A percentile compares a stretch with the other conserved stretches of the same genome.
Conservation (phyloP, 1,140 invertebrate species). For the Pseudomyrmex cubaensis region DNA sequence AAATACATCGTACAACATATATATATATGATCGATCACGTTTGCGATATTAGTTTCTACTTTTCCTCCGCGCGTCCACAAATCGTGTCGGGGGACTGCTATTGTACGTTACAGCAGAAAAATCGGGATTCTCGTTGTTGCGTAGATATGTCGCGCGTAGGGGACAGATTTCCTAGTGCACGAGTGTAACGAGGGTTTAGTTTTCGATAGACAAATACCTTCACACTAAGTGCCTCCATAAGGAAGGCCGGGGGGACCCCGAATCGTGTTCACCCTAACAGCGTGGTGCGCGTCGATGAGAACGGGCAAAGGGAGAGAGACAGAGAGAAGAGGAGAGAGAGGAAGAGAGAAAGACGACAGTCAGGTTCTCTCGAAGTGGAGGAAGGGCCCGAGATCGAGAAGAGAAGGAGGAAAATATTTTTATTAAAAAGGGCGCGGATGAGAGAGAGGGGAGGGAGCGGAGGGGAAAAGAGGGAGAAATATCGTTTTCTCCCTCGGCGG, state of each 20-base stretch:
- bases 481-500: conserved; percentile 32
- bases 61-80: not conserved
- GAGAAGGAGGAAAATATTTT: conserved; percentile 67
- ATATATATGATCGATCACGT: not conserved
- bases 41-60: not conserved
- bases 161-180: conserved; percentile 44
- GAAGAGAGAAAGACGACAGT: conserved; percentile 34
- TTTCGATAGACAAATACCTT: conserved; percentile 74
- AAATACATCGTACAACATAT: not conserved
- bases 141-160: conserved; percentile 26
- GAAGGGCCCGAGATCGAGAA: not conserved
- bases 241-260: conserved; percentile 51
- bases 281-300: not conserved
- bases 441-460: conserved; percentile 24
- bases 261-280: conserved; percentile 69
- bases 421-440: conserved; percentile 64
- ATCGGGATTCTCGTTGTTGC: conserved; percentile 2
- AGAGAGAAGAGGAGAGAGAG: not conserved
- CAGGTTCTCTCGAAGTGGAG: conserved; percentile 26
- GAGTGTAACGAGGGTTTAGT: conserved; percentile 66
- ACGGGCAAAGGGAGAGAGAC: not conserved
- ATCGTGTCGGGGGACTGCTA: conserved; percentile 31
- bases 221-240: conserved; percentile 69
- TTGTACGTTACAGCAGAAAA: not conserved
- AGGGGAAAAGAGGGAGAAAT: conserved; percentile 42